Conservation (phyloP, 2,797 vertebrate genomes). For the Oceanodroma leucorhoa region DNA sequence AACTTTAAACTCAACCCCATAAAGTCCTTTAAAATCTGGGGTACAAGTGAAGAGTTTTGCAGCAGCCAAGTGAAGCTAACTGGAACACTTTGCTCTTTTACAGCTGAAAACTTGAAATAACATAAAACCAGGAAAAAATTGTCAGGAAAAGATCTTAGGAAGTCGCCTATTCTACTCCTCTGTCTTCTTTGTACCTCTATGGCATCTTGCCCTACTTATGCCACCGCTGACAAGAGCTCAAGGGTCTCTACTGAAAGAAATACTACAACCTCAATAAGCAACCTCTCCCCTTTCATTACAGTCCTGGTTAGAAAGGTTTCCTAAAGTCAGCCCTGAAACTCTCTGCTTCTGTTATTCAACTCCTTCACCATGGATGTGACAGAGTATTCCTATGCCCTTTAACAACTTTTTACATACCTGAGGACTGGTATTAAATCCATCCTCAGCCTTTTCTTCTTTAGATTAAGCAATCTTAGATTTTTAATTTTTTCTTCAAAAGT, state of each 20-base stretch:
- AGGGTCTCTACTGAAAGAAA: neutral
- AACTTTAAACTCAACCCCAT: neutral
- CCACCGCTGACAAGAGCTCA: neutral
- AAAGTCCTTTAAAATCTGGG: neutral
- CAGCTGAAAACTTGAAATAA: neutral
- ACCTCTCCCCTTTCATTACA: neutral
- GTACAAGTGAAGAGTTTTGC: neutral
- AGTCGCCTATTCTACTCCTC: neutral
- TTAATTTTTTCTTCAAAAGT: neutral
- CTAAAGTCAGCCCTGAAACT: neutral
- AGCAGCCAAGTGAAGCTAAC: neutral
- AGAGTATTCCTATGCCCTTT: neutral
- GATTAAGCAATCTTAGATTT: neutral
- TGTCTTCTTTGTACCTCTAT: neutral
- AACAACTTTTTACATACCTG: neutral
- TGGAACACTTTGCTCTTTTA: neutral
- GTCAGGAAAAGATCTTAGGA: neutral
- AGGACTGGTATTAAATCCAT: neutral
- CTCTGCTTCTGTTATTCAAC: neutral
- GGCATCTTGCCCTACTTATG: neutral
- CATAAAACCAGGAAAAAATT: neutral
- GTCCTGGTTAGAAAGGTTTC: neutral
- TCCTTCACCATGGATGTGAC: neutral
- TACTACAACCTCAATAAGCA: neutral
- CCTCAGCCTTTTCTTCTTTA: neutral